phyloP scores from a whole-genome alignment of 1,140 invertebrate genomes.

The Maconellicoccus hirsutus region DNA sequence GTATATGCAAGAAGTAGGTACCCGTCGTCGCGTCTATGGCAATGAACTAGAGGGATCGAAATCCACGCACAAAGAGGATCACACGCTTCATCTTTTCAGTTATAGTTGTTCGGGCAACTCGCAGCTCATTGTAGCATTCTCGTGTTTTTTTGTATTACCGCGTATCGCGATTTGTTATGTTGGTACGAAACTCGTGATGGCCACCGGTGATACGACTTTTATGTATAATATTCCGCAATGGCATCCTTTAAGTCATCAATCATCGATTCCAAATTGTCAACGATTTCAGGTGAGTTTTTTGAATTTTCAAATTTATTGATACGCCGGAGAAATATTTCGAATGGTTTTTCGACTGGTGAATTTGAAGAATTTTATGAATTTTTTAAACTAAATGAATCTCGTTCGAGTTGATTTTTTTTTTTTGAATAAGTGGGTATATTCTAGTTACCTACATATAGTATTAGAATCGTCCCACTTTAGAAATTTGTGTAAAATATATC shows the following conservation, averaged over 20 bases:
- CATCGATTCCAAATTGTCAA: background rate
- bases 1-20: slow-evolving; percentile 7
- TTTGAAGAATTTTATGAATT: too few species aligned
- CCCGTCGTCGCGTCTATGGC: slow-evolving; percentile 17
- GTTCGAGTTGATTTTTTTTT: too few species aligned
- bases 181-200: background rate
- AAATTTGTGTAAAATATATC: too few species aligned
- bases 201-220: background rate
- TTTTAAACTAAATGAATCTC: too few species aligned
- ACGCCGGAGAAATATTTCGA: too few species aligned
- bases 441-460: too few species aligned
- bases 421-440: too few species aligned
- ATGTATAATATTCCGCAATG: slow-evolving; percentile 11
- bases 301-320: background rate
- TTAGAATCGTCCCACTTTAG: too few species aligned
- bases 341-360: too few species aligned
- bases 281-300: background rate
- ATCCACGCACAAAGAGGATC: background rate
- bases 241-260: slow-evolving; percentile 11
- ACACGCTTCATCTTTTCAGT: slow-evolving; percentile 6
- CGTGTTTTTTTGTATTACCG: background rate
- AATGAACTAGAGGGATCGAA: slow-evolving; percentile 20
- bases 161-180: background rate
- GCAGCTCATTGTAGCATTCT: background rate
- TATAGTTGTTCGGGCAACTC: background rate